Base-by-base conservation (phyloP, 2,888 invertebrate genomes). In the Phyllotreta cruciferae region DNA sequence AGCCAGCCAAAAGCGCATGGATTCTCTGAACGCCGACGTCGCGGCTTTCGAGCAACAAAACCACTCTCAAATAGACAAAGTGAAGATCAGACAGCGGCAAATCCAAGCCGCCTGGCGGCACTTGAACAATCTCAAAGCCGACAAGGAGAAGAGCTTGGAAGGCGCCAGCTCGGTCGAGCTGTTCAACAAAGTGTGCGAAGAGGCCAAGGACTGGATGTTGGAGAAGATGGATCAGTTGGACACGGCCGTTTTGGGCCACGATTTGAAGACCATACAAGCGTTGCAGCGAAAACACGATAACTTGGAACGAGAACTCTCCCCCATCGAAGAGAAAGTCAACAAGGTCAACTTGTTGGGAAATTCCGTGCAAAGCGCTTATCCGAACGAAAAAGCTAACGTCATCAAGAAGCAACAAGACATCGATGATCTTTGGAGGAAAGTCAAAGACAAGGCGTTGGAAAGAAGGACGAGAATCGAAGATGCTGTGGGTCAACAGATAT, bases 201-300 rank as follows among this genome's bases (percentile, higher is more conserved):
- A 98, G 79, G 94, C 97, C 0, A 88, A 92, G 70, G 96, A 96
- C 77, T 98, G 98, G 98, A 98, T 99, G 92, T 85, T 89, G 58
- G 98, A 98, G 82, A 98, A 98, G 82, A 93, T 94, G 84, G 89
- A 90, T 66, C 94, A 96, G 78, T 80, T 97, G 62, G 94, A 94
- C 47, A 89, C 87, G 0, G 87, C 88, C 0, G 88, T 89, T 38
- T 55, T 64, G 45, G 58, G 93, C 0, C 89, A 91, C 2, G 97
- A 97, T 82, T 84, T 97, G 44, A 90, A 94, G 73, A 95, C 96
- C 0, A 96, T 96, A 0, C 90, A 93, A 73, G 95, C 96, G 0
- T 80, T 97, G 70, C 96, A 98, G 82, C 85, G 97, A 8, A 85
- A 94, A 10, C 97, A 97, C 81, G 93, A 95, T 73, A 93, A 96